Conservation (phyloP, 2,888 invertebrate species). For the Cotesia congregata region DNA sequence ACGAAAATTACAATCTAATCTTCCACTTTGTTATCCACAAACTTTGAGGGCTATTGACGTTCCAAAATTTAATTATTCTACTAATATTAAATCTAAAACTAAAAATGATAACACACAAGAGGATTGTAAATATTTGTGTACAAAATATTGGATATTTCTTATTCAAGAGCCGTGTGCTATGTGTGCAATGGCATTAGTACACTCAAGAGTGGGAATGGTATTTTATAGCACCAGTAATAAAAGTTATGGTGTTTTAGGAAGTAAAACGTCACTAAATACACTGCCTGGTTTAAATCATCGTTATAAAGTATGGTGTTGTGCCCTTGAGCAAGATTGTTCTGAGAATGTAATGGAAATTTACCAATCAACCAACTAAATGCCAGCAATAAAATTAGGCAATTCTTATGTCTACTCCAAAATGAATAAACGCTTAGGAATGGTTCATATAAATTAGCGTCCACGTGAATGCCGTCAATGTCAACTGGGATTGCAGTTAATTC, state of each 20-base stretch:
- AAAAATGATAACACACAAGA: conserved; percentile 41
- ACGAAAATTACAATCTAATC: conserved; percentile 52
- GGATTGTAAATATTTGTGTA: conserved; percentile 85
- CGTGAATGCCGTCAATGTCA: conserved; percentile 37
- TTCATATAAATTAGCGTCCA: conserved; percentile 11
- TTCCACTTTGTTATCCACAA: conserved; percentile 58
- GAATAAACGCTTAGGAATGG: conserved; percentile 17
- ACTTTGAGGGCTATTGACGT: conserved; percentile 49
- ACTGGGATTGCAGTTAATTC: conserved; percentile 31
- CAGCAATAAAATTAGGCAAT: conserved; percentile 31
- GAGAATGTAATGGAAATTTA: conserved; percentile 46
- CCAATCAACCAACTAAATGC: conserved; percentile 7
- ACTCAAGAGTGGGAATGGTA: conserved; percentile 86
- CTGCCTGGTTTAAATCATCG: conserved; percentile 89
- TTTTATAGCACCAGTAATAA: conserved; percentile 78
- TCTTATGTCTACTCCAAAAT: conserved; percentile 15
- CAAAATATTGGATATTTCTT: conserved; percentile 88
- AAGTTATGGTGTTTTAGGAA: conserved; percentile 79
- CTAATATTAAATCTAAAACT: neutral
- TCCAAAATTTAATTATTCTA: conserved; percentile 42
- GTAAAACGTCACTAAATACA: conserved; percentile 82
- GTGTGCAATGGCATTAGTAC: conserved; percentile 96
- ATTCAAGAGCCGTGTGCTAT: conserved; percentile 92
- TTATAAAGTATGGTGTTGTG: conserved; percentile 86
- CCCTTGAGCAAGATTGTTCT: conserved; percentile 71